These are phyloP conservation scores for Callinectes sapidus DNA, from an alignment of 2,888 invertebrate species.

Conservation along the genomic window DNA sequence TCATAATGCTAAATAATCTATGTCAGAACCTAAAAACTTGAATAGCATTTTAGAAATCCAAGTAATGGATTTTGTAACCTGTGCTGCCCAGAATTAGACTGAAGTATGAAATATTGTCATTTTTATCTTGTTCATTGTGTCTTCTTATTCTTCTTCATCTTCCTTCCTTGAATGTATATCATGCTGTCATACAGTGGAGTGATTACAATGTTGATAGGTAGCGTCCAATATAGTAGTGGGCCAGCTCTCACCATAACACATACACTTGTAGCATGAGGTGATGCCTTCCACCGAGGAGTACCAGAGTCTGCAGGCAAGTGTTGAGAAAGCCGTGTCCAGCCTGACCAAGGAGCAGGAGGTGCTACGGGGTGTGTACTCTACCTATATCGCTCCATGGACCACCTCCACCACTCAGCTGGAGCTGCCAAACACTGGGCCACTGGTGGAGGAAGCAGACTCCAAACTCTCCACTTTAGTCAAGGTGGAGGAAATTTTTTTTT, in stretches of 20 bases:
- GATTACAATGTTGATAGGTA: too few species aligned
- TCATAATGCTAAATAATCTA: too few species aligned
- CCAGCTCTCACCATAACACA: too few species aligned
- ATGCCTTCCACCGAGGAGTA: background rate
- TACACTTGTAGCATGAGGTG: background rate
- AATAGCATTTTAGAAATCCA: too few species aligned
- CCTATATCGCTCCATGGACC: conserved; percentile 54
- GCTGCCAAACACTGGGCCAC: conserved; percentile 44
- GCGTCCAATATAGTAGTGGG: background rate
- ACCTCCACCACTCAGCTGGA: conserved; percentile 40
- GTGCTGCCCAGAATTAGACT: too few species aligned
- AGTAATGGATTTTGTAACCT: too few species aligned
- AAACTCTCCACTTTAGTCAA: conserved; percentile 30
- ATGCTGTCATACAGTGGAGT: background rate
- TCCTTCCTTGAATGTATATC: too few species aligned
- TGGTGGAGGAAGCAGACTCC: conserved; percentile 36
- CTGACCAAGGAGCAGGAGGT: conserved; percentile 42
- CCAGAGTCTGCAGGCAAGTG: background rate
- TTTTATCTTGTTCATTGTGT: too few species aligned
- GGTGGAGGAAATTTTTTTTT: background rate
- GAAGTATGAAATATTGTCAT: too few species aligned
- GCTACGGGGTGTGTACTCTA: conserved; percentile 44
- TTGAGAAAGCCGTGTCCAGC: background rate
- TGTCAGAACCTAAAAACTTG: too few species aligned
- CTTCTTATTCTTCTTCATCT: too few species aligned